Percentiles rank a stretch among this genome's conserved stretches.
These are phyloP conservation scores for Pseudomugil gertrudae DNA, from an alignment of 2,797 vertebrate species.

Conservation along the genomic window DNA sequence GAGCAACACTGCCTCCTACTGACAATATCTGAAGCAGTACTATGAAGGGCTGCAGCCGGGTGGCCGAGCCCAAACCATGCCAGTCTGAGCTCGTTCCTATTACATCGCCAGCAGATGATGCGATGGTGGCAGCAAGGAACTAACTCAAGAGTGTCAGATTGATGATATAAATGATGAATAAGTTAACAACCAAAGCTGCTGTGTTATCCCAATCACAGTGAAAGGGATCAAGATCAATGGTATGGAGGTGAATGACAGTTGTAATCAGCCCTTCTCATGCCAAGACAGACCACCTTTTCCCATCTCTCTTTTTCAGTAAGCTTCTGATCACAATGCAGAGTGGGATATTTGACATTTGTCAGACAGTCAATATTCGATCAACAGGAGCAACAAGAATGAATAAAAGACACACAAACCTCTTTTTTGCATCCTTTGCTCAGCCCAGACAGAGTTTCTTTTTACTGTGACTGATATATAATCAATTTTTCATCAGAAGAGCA, in stretches of 20 bases:
- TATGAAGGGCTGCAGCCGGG: too few relatives aligned
- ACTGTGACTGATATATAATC: constrained; percentile 74
- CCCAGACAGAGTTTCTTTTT: constrained; percentile 48
- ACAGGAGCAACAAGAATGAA: constrained; percentile 53
- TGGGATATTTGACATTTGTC: constrained; percentile 72
- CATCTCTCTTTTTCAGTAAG: constrained; percentile 12
- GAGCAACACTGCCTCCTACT: too few relatives aligned
- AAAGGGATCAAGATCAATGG: constrained; percentile 54
- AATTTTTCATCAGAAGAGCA: constrained; percentile 64
- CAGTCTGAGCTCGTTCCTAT: too few relatives aligned
- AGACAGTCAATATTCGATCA: constrained; percentile 73
- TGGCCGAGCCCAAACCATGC: too few relatives aligned
- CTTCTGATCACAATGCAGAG: constrained; percentile 59
- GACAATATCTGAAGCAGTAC: too few relatives aligned
- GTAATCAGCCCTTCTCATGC: constrained; percentile 55
- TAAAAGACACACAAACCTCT: constrained; percentile 28
- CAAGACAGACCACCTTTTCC: constrained; percentile 26
- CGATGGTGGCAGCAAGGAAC: too few relatives aligned
- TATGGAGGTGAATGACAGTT: constrained; percentile 29
- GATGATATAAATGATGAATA: too few relatives aligned
- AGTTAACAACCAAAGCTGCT: constrained; percentile 33
- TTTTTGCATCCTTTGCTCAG: constrained; percentile 26
- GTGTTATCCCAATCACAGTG: constrained; percentile 52
- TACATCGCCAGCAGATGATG: too few relatives aligned
- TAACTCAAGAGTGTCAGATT: too few relatives aligned